A percentile compares a stretch with the other conserved stretches of the same genome.
Evolutionary conservation across 92 coral and sea anemone genomes (phyloP).

Genomic region (Parazoanthus swiftii): DNA sequence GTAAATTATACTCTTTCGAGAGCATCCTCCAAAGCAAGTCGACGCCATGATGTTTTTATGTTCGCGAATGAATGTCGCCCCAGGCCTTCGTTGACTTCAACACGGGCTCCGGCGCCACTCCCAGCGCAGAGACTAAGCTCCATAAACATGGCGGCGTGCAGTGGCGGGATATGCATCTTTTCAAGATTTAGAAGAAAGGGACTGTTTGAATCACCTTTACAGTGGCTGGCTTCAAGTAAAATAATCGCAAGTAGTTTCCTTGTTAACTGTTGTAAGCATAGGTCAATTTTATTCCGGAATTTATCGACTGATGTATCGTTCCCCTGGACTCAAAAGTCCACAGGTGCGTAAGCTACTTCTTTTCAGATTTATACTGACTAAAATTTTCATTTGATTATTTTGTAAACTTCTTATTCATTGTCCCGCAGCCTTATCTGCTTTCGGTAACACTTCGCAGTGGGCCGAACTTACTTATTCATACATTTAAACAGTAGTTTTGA

Average conservation of each 20-base stretch:
- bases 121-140: conserved; percentile 24
- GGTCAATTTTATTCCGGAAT: background rate
- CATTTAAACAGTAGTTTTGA: too few relatives aligned
- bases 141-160: conserved; percentile 34
- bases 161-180: background rate
- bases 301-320: conserved; percentile 26
- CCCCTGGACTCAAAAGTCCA: conserved; percentile 32
- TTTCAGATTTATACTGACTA: too few relatives aligned
- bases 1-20: conserved; percentile 28
- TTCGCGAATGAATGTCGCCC: conserved; percentile 10
- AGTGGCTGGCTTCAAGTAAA: background rate
- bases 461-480: too few relatives aligned
- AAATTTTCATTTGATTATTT: too few relatives aligned
- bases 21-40: conserved; percentile 5
- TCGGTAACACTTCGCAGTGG: too few relatives aligned
- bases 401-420: too few relatives aligned
- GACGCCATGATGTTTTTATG: conserved; percentile 26
- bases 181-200: background rate
- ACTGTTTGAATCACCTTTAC: background rate
- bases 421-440: too few relatives aligned
- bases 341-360: too few relatives aligned
- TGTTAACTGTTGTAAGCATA: background rate
- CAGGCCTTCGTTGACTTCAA: background rate
- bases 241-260: background rate
- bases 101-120: background rate